Conservation (phyloP, 2,113 vertebrate genomes). For the Clarias gariepinus region DNA sequence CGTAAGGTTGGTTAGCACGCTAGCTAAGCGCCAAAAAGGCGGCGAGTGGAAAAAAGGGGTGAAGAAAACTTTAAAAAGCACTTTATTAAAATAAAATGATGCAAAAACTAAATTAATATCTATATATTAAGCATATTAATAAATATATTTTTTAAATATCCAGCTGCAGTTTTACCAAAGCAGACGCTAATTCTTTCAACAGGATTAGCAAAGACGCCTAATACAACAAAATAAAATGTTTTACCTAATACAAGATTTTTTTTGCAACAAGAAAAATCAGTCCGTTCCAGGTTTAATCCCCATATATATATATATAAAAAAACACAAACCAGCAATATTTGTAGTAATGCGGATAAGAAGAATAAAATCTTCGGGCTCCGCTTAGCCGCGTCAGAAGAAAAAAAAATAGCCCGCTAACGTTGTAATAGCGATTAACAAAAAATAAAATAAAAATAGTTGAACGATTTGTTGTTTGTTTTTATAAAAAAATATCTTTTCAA, state of each 20-base stretch:
- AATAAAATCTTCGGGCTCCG: constrained; percentile 44
- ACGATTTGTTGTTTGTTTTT: too few species aligned
- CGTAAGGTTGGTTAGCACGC: background rate
- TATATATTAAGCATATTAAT: background rate
- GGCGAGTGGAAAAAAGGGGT: background rate
- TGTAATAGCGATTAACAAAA: background rate
- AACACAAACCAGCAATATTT: too few species aligned
- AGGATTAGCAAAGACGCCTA: constrained; percentile 32
- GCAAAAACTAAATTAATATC: background rate
- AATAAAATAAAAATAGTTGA: too few species aligned
- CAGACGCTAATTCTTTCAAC: constrained; percentile 11
- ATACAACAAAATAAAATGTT: too few species aligned
- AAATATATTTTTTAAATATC: background rate
- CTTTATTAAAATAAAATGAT: background rate
- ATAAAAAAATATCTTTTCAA: too few species aligned
- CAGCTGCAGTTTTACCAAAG: background rate
- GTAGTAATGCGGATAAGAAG: background rate
- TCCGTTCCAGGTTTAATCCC: background rate
- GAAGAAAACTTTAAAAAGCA: background rate
- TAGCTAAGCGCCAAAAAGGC: constrained; percentile 13
- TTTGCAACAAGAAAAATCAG: background rate
- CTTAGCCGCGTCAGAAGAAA: constrained; percentile 4
- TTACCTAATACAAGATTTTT: background rate
- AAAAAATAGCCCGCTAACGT: background rate
- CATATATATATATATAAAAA: too few species aligned